These are phyloP conservation scores for Bellardia bayeri DNA, from an alignment of 2,888 invertebrate species.

Conservation along the genomic window DNA sequence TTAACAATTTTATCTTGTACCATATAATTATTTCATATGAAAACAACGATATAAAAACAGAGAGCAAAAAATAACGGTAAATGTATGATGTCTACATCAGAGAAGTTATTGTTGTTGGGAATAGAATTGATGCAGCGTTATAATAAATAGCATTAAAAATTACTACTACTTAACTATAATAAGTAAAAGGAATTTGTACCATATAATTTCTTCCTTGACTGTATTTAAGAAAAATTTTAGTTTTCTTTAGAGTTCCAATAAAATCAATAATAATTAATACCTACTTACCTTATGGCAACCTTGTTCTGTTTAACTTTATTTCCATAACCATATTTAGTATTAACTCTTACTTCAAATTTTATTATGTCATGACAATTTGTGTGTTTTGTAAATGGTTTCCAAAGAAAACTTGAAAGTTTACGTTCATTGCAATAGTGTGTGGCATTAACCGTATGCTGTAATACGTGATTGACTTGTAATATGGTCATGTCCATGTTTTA, in stretches of 20 bases:
- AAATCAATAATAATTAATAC: not conserved
- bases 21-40: too few species aligned
- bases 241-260: not conserved
- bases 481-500: slow-evolving; percentile 43
- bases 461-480: slow-evolving; percentile 48
- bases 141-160: too few species aligned
- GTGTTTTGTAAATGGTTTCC: not conserved
- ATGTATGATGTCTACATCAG: too few species aligned
- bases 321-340: slow-evolving; percentile 16
- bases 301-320: slow-evolving; percentile 29
- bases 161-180: too few species aligned
- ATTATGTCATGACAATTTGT: slow-evolving; percentile 21
- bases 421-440: slow-evolving; percentile 64
- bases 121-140: too few species aligned
- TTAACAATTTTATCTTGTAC: too few species aligned
- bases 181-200: too few species aligned
- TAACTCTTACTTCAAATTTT: slow-evolving; percentile 3
- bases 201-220: too few species aligned
- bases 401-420: slow-evolving; percentile 75
- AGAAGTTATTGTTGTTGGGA: too few species aligned
- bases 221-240: too few species aligned
- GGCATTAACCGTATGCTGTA: slow-evolving; percentile 43
- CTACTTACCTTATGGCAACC: slow-evolving; percentile 2
- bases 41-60: too few species aligned
- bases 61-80: too few species aligned